These are phyloP conservation scores for Conopomorpha cramerella DNA, from an alignment of 1,140 invertebrate species.

Conservation along the genomic window DNA sequence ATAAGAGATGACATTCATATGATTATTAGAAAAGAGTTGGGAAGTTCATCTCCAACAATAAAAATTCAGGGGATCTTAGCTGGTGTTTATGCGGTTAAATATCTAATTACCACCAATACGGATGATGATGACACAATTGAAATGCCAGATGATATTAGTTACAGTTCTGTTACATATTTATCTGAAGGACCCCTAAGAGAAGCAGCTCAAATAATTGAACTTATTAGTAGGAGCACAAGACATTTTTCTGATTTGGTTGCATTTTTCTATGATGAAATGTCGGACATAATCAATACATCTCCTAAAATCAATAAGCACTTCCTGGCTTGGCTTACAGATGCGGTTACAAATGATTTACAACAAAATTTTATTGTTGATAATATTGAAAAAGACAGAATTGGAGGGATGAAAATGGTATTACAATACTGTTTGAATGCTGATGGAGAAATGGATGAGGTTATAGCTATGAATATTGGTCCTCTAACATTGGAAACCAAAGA, in stretches of 20 bases:
- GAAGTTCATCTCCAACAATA: conserved; percentile 34
- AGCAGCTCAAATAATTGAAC: conserved; percentile 44
- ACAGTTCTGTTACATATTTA: conserved; percentile 23
- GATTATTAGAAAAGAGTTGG: conserved; percentile 50
- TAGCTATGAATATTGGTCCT: conserved; percentile 64
- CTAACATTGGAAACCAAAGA: conserved; percentile 45
- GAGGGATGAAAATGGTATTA: conserved; percentile 49
- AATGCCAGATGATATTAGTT: conserved; percentile 24
- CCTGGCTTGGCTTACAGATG: conserved; percentile 63
- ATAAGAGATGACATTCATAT: conserved; percentile 53
- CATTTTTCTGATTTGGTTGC: conserved; percentile 62
- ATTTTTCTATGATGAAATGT: conserved; percentile 76
- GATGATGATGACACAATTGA: conserved; percentile 19
- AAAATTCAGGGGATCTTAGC: conserved; percentile 52
- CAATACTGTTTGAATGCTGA: conserved; percentile 62
- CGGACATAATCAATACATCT: conserved; percentile 58
- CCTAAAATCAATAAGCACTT: conserved; percentile 63
- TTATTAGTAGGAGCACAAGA: conserved; percentile 36
- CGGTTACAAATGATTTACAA: conserved; percentile 65
- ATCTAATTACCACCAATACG: conserved; percentile 25
- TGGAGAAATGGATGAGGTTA: conserved; percentile 56
- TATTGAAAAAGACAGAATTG: conserved; percentile 21
- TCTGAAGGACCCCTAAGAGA: conserved; percentile 37
- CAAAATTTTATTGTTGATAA: conserved; percentile 61
- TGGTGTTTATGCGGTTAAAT: conserved; percentile 49